A percentile compares a stretch with the other conserved stretches of the same genome.
These are phyloP conservation scores for Metellina segmentata DNA, from an alignment of 2,888 invertebrate species.

Conservation along the genomic window DNA sequence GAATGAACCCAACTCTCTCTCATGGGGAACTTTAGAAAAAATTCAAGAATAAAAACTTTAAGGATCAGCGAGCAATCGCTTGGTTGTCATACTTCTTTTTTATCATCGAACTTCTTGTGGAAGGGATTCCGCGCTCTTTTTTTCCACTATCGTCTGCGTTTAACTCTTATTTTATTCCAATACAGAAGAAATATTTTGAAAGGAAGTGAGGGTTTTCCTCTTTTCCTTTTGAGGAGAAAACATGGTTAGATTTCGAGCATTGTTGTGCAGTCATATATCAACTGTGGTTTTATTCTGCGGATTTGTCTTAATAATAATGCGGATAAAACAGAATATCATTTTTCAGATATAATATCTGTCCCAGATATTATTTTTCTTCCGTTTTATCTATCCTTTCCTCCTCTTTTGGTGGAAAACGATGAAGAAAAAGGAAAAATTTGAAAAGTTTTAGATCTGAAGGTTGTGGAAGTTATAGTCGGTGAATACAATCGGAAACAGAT, in stretches of 20 bases:
- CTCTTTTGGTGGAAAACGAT: neutral
- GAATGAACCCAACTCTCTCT: slow-evolving; percentile 62
- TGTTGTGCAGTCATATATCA: slow-evolving; percentile 56
- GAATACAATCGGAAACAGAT: too few relatives aligned
- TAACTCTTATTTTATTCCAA: slow-evolving; percentile 55
- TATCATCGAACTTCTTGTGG: slow-evolving; percentile 41
- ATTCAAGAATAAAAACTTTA: slow-evolving; percentile 50
- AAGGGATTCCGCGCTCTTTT: neutral
- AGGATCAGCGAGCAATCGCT: slow-evolving; percentile 60
- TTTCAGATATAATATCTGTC: slow-evolving; percentile 42
- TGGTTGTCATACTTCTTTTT: slow-evolving; percentile 65
- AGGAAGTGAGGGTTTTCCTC: slow-evolving; percentile 28
- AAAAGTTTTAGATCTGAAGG: too few relatives aligned
- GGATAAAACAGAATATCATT: slow-evolving; percentile 27
- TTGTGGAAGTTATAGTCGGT: too few relatives aligned
- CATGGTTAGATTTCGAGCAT: slow-evolving; percentile 51
- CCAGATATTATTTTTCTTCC: neutral
- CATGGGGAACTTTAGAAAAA: slow-evolving; percentile 44
- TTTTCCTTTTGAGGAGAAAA: slow-evolving; percentile 10
- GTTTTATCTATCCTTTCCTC: neutral
- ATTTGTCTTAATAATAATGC: slow-evolving; percentile 66
- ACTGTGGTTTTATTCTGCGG: slow-evolving; percentile 13
- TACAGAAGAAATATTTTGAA: slow-evolving; percentile 19
- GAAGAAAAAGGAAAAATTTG: too few relatives aligned
- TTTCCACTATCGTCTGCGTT: slow-evolving; percentile 35